Conservation (phyloP, 2,113 vertebrate species). For the Onychostoma macrolepis region DNA sequence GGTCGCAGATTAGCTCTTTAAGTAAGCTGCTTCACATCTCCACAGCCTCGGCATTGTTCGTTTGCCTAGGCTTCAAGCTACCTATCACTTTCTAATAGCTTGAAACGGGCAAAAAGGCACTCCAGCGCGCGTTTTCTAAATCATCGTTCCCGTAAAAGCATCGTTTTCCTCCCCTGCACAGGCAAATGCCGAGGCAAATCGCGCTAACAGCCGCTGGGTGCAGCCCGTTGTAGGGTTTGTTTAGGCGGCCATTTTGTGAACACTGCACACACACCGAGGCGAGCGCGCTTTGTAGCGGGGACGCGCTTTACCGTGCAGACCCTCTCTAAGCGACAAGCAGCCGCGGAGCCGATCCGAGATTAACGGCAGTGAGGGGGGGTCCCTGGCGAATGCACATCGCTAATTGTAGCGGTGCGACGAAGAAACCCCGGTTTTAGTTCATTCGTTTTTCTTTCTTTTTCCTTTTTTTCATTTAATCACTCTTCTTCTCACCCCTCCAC, state of each 20-base stretch:
- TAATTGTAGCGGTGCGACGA: conserved; percentile 64
- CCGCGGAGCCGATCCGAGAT: conserved; percentile 60
- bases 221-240: conserved; percentile 63
- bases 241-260: conserved; percentile 84
- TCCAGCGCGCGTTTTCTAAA: not conserved
- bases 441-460: conserved; percentile 49
- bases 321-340: conserved; percentile 60
- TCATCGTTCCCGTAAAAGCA: not conserved
- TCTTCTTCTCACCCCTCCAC: conserved; percentile 41
- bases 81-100: not conserved
- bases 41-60: conserved; percentile 7
- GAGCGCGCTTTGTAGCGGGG: conserved; percentile 52
- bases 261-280: conserved; percentile 48
- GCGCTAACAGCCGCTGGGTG: conserved; percentile 41
- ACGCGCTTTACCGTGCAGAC: conserved; percentile 68
- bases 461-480: conserved; percentile 29
- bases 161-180: not conserved
- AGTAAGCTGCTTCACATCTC: not conserved
- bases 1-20: not conserved
- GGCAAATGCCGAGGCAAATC: conserved; percentile 34
- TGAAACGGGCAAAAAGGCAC: not conserved
- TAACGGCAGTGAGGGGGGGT: conserved; percentile 62
- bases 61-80: not conserved
- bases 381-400: conserved; percentile 61
- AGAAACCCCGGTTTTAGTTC: conserved; percentile 55